phyloP scores from a whole-genome alignment of 2,888 invertebrate species.

The Euplexia lucipara region DNA sequence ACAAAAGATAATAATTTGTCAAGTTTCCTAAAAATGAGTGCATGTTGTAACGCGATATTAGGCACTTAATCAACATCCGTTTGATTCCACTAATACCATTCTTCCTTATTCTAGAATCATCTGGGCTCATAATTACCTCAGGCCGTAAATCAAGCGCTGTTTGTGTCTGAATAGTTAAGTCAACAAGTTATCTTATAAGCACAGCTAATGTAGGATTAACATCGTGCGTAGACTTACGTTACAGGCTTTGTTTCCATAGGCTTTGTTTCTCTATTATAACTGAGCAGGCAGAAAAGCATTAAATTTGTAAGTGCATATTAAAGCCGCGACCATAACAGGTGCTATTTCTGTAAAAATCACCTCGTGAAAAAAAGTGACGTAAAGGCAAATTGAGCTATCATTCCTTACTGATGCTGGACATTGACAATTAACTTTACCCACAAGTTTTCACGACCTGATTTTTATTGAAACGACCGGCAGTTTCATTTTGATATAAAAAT shows the following conservation, averaged over 20 bases:
- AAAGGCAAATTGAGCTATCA: no score
- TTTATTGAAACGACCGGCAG: no score
- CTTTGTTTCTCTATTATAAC: not conserved
- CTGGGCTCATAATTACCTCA: conserved; percentile 37
- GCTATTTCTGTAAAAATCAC: no score
- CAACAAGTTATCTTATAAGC: conserved; percentile 34
- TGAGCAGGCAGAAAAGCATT: not conserved
- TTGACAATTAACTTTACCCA: no score
- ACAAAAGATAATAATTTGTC: conserved; percentile 27
- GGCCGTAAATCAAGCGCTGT: conserved; percentile 28
- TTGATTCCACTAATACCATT: conserved; percentile 36
- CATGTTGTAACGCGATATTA: conserved; percentile 29
- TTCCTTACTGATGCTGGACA: no score
- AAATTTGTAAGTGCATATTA: not conserved
- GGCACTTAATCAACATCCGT: conserved; percentile 58
- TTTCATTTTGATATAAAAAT: no score
- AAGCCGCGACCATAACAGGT: not conserved
- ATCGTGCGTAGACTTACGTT: conserved; percentile 15
- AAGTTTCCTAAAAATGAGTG: conserved; percentile 36
- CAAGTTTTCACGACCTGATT: no score
- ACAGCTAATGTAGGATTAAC: conserved; percentile 29
- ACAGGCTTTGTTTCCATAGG: conserved; percentile 12
- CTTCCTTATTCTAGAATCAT: conserved; percentile 50
- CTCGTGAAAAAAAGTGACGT: no score
- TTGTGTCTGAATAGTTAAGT: conserved; percentile 32